Evolutionary conservation across 1,140 invertebrate genomes (phyloP).

Genomic region (Drosophila mayri): DNA sequence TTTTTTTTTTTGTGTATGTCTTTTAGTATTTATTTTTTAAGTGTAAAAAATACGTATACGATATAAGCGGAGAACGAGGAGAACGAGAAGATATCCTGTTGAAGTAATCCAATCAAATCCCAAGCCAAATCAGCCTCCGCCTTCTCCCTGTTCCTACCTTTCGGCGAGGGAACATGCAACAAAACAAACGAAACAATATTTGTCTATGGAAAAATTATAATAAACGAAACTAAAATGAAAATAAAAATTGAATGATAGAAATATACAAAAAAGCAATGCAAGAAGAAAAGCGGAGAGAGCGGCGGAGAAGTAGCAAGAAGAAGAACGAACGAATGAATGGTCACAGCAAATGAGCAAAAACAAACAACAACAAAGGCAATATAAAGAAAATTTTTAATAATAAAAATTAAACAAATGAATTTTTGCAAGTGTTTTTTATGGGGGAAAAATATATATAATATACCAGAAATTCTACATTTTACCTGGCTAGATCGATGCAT

Average conservation of each 20-base stretch:
- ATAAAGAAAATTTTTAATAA: constrained; percentile 80
- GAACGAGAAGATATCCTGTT: background rate
- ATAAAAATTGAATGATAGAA: constrained; percentile 24
- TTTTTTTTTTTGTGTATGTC: constrained; percentile 18
- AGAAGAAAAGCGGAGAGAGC: constrained; percentile 2
- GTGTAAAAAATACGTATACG: constrained; percentile 36
- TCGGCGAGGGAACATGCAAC: constrained; percentile 24
- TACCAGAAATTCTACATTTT: background rate
- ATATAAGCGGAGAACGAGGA: constrained; percentile 7
- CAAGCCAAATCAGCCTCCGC: constrained; percentile 21
- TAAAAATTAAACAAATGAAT: constrained; percentile 68
- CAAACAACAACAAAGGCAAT: constrained; percentile 64
- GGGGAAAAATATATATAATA: background rate
- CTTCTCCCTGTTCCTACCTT: constrained; percentile 9
- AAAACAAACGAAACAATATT: constrained; percentile 42
- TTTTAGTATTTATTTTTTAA: constrained; percentile 27
- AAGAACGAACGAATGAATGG: constrained; percentile 29
- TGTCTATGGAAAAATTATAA: constrained; percentile 66
- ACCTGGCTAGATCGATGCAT: background rate
- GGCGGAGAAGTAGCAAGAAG: background rate
- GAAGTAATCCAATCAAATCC: constrained; percentile 9
- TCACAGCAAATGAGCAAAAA: constrained; percentile 57
- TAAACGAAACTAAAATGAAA: constrained; percentile 27
- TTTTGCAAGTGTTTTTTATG: background rate
- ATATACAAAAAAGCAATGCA: constrained; percentile 31